Conservation (phyloP, 2,113 vertebrate genomes). For the Rhabdomys dilectus region DNA sequence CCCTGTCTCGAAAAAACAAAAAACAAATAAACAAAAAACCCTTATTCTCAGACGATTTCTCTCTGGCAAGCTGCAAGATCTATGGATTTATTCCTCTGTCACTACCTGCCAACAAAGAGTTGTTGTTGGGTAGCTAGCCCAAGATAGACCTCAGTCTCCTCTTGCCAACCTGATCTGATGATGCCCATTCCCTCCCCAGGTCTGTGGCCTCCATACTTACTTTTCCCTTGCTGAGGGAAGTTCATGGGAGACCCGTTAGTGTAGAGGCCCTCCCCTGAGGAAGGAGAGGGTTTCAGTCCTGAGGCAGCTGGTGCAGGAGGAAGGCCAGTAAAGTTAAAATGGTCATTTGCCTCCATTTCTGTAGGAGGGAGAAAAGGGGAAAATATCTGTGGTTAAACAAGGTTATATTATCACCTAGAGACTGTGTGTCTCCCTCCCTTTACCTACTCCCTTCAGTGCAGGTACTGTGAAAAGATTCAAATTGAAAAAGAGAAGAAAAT, state of each 20-base stretch:
- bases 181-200: constrained; percentile 67
- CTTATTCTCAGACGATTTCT: constrained; percentile 61
- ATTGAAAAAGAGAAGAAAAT: constrained; percentile 21
- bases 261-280: constrained; percentile 96
- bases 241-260: constrained; percentile 93
- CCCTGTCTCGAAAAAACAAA: too few relatives aligned
- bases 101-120: background rate
- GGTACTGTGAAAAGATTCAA: background rate
- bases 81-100: constrained; percentile 26
- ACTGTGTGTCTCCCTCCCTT: background rate
- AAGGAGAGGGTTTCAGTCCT: constrained; percentile 94
- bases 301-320: constrained; percentile 93
- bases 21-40: background rate
- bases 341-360: constrained; percentile 97
- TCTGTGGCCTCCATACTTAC: constrained; percentile 86
- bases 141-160: background rate
- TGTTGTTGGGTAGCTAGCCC: background rate
- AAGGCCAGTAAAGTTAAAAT: constrained; percentile 95
- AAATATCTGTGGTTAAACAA: constrained; percentile 57
- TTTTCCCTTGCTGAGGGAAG: constrained; percentile 96
- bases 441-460: constrained; percentile 39
- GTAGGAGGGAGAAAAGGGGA: constrained; percentile 51
- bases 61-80: constrained; percentile 17
- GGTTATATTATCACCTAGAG: constrained; percentile 56
- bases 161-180: constrained; percentile 43